Evolutionary conservation across 2,113 vertebrate species (phyloP).

Genomic region (Heterotis niloticus): DNA sequence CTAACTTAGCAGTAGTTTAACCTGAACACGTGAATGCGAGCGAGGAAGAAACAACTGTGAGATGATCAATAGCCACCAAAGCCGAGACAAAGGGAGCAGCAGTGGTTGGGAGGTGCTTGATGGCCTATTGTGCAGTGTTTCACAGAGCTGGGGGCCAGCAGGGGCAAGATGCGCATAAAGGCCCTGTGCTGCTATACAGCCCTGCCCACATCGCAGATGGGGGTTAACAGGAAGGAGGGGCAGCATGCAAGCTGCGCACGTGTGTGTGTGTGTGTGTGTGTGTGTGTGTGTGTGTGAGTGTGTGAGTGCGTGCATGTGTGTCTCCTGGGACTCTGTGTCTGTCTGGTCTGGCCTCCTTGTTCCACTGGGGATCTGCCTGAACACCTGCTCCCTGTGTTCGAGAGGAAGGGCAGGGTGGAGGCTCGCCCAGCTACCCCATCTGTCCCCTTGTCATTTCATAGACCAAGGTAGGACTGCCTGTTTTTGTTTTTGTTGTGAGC

Average conservation of each 20-base stretch:
- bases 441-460: too few relatives aligned
- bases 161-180: not conserved
- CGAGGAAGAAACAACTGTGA: not conserved
- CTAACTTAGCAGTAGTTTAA: not conserved
- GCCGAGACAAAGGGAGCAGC: not conserved
- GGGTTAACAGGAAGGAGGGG: not conserved
- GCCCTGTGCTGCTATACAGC: not conserved
- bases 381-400: constrained; percentile 59
- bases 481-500: too few relatives aligned
- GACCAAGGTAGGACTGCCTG: constrained; percentile 14
- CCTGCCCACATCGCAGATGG: constrained; percentile 8
- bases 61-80: not conserved
- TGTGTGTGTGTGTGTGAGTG: constrained; percentile 44
- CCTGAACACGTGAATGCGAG: not conserved
- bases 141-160: not conserved
- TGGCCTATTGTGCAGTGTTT: not conserved
- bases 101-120: not conserved
- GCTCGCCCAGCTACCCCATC: constrained; percentile 23
- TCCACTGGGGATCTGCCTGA: constrained; percentile 53
- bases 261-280: constrained; percentile 41
- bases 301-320: constrained; percentile 38
- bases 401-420: constrained; percentile 39
- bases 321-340: constrained; percentile 28
- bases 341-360: not conserved
- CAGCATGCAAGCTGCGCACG: constrained; percentile 25